phyloP scores from a whole-genome alignment of 2,113 vertebrate genomes.

The Nestor notabilis region DNA sequence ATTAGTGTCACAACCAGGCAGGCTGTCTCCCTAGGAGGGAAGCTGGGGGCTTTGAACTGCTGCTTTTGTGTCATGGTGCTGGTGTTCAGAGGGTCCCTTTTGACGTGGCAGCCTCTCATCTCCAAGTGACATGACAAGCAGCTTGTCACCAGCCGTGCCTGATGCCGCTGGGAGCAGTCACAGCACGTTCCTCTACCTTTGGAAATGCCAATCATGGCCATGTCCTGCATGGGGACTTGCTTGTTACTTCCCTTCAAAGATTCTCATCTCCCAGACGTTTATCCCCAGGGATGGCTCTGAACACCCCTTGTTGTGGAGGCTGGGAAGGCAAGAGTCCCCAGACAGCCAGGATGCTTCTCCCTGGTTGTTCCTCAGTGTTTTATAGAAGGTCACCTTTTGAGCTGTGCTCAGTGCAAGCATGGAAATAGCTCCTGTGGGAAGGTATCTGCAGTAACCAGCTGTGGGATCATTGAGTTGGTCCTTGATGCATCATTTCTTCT shows the following conservation, averaged over 20 bases:
- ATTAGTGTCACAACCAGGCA: conserved; percentile 34
- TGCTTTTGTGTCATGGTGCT: background rate
- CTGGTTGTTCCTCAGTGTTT: background rate
- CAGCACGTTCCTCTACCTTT: background rate
- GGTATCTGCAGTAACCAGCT: background rate
- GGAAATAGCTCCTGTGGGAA: background rate
- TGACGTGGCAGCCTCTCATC: conserved; percentile 40
- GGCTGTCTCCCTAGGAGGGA: conserved; percentile 16
- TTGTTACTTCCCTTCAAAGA: conserved; percentile 35
- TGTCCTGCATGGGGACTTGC: fast-evolving
- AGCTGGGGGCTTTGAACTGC: conserved; percentile 55
- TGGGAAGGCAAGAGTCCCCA: background rate
- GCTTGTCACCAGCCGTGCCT: conserved; percentile 32
- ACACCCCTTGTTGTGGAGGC: background rate
- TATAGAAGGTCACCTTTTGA: background rate
- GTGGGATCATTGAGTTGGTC: background rate
- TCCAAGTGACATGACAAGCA: background rate
- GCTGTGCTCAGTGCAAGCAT: background rate
- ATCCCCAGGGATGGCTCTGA: background rate
- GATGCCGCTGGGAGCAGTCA: background rate
- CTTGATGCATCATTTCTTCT: background rate
- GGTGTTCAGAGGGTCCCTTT: conserved; percentile 40
- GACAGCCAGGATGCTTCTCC: background rate
- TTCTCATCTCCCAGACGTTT: background rate
- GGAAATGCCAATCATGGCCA: conserved; percentile 21